phyloP scores from a whole-genome alignment of 1,140 invertebrate genomes.

The Schlechtendalia chinensis region DNA sequence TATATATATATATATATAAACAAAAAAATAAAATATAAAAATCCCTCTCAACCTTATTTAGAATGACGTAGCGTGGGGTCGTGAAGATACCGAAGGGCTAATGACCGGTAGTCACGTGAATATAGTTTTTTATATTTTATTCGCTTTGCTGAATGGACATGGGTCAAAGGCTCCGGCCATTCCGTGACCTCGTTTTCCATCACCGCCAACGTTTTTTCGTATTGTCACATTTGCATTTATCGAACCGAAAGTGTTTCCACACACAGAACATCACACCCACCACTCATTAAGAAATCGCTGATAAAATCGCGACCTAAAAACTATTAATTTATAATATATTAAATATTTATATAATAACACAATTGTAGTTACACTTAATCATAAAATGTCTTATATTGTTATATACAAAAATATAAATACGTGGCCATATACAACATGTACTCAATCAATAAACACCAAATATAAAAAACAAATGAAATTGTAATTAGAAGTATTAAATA shows the following conservation, averaged over 20 bases:
- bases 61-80: not conserved
- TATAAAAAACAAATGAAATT: no score
- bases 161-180: constrained; percentile 41
- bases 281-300: constrained; percentile 26
- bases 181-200: constrained; percentile 36
- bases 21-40: not conserved
- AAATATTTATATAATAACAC: no score
- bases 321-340: no score
- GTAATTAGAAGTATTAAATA: no score
- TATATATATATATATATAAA: not conserved
- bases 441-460: no score
- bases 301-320: constrained; percentile 6
- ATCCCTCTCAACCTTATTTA: not conserved
- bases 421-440: no score
- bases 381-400: no score
- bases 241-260: constrained; percentile 33
- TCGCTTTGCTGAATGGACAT: constrained; percentile 30
- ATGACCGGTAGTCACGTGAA: constrained; percentile 46
- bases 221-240: constrained; percentile 46
- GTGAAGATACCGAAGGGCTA: not conserved
- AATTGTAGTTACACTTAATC: no score
- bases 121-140: not conserved
- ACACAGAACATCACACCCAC: not conserved
- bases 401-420: no score
- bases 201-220: not conserved